Base-by-base conservation (phyloP, 2,888 invertebrate genomes). In the Pristionchus exspectatus region DNA sequence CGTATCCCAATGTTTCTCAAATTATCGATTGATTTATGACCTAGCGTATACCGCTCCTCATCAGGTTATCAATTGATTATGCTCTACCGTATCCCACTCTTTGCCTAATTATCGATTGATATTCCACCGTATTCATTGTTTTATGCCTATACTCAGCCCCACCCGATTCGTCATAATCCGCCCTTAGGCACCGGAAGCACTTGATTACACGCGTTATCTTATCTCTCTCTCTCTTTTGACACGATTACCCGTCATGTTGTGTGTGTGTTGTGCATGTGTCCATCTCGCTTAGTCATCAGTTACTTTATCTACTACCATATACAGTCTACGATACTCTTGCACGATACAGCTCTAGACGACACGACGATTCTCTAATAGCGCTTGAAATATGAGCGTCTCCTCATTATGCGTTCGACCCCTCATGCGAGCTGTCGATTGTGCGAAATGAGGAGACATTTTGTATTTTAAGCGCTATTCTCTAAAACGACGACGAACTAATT, bases 261-360 rank as follows among this genome's bases (percentile, higher is more conserved):
- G 33, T 72, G 33, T 74, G 24, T 44, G 21, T 21, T 63, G 63
- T 63, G 63, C 24, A 38, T 44, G 38, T 44, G 4, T 33, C 74
- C 74, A 77, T 24, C 12, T 33, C n/a, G 21, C 38, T 44, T 77
- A 24, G 44, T 81, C 81, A 54, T 81, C 50, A 81, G 27, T 50
- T 81, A 18, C 44, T 81, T 81, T 81, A 81, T 81, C 81, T 81
- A 27, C 81, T 81, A 27, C 50, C 27, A 72, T 33, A 72, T 72
- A 33, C 72, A 81, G 50, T 81, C 81, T 81, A 81, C 54, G 27
- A 77, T 77, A 77, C 77, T 81, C 72, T 14, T 81, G 50, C n/a
- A 81, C 38, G 74, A 38, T n/a, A 38, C 33, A 63, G 24, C 24
- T 63, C 63, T 63, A 63, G 63, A 63, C 24, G 63, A 63, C 63